A percentile compares a stretch with the other conserved stretches of the same genome.
phyloP scores from a whole-genome alignment of 1,140 invertebrate species.

The Pantala flavescens region DNA sequence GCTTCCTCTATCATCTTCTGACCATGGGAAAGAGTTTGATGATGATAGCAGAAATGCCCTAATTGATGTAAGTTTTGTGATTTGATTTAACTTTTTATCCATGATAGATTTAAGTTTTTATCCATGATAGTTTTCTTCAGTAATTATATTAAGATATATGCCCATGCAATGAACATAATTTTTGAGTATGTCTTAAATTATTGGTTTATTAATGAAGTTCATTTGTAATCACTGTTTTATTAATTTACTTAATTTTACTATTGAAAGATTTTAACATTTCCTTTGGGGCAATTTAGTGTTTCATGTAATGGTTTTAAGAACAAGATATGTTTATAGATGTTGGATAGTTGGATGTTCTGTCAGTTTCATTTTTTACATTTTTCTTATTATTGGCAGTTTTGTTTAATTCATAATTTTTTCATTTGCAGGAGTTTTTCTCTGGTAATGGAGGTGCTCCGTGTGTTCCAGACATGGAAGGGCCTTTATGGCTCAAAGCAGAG shows the following conservation, averaged over 20 bases:
- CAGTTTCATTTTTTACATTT: not conserved
- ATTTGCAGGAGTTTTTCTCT: constrained; percentile 52
- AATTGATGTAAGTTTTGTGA: constrained; percentile 25
- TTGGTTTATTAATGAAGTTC: too few species aligned
- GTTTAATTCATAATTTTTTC: constrained; percentile 16
- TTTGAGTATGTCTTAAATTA: too few species aligned
- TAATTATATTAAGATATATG: too few species aligned
- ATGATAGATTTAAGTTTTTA: too few species aligned
- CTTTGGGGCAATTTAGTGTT: too few species aligned
- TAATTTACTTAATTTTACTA: too few species aligned
- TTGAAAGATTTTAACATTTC: too few species aligned
- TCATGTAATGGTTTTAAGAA: too few species aligned
- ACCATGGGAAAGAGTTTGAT: constrained; percentile 18
- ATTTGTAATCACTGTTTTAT: too few species aligned
- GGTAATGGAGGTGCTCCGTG: constrained; percentile 30
- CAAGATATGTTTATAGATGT: constrained; percentile 14
- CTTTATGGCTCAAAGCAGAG: constrained; percentile 88
- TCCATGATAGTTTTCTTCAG: too few species aligned
- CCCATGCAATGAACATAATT: too few species aligned
- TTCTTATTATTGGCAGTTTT: not conserved
- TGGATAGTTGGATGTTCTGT: not conserved
- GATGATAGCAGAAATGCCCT: constrained; percentile 22
- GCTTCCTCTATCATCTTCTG: constrained; percentile 34
- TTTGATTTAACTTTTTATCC: too few species aligned
- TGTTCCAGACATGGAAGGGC: constrained; percentile 81